phyloP scores from a whole-genome alignment of 2,888 invertebrate genomes.

The Seira ritae region DNA sequence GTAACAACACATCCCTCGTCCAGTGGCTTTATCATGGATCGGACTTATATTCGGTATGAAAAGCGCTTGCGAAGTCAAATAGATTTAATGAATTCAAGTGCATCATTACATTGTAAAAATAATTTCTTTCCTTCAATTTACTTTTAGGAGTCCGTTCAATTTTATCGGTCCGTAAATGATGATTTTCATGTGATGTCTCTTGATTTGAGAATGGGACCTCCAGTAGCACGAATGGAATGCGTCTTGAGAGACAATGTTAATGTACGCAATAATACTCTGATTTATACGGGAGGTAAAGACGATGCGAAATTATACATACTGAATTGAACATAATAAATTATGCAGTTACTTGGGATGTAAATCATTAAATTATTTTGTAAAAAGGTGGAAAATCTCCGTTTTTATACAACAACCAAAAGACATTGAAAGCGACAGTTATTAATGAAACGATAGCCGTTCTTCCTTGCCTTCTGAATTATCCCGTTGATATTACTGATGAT shows the following conservation, averaged over 20 bases:
- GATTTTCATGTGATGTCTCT: neutral
- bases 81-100: no score
- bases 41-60: neutral
- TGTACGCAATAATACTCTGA: conserved; percentile 31
- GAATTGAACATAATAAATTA: neutral
- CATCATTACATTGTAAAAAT: no score
- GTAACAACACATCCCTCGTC: neutral
- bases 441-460: conserved; percentile 38
- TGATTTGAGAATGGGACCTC: conserved; percentile 17
- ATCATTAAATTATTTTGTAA: neutral
- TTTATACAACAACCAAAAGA: conserved; percentile 33
- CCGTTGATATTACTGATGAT: conserved; percentile 25
- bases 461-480: conserved; percentile 44
- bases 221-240: conserved; percentile 41
- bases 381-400: conserved; percentile 36
- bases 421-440: neutral
- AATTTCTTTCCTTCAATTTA: no score
- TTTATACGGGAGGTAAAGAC: conserved; percentile 44
- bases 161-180: no score
- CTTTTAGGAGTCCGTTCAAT: no score
- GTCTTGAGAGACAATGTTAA: neutral
- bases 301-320: neutral
- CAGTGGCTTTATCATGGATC: conserved; percentile 38
- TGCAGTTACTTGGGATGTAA: no score
- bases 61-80: no score